A percentile compares a stretch with the other conserved stretches of the same genome.
phyloP scores from a whole-genome alignment of 2,113 vertebrate genomes.

The Urocynchramus pylzowi region DNA sequence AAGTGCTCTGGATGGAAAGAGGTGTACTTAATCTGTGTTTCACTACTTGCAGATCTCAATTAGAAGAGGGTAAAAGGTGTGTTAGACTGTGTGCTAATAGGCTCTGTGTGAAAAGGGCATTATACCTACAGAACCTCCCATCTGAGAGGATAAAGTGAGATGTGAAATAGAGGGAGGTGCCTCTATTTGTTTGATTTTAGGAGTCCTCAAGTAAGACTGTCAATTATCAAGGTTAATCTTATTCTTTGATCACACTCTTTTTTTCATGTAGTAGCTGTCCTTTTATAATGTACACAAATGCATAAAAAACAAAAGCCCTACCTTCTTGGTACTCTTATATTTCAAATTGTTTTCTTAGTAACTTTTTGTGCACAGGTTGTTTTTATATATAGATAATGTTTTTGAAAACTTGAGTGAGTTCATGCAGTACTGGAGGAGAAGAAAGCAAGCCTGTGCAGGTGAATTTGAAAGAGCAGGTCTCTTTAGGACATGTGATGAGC shows the following conservation, averaged over 20 bases:
- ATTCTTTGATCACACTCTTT: background rate
- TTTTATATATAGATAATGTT: background rate
- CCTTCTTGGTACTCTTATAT: background rate
- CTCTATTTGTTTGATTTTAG: background rate
- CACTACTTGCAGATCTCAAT: background rate
- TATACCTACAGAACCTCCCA: background rate
- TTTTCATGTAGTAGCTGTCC: background rate
- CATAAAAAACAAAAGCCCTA: background rate
- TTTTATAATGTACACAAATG: background rate
- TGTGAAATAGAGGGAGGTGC: background rate
- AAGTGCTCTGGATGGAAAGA: background rate
- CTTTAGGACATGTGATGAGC: background rate
- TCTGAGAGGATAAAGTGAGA: background rate
- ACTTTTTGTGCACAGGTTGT: background rate
- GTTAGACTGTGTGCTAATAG: background rate
- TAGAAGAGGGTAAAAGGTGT: background rate
- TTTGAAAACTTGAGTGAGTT: background rate
- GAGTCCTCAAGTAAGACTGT: background rate
- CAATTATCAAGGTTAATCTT: background rate
- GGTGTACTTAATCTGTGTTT: background rate
- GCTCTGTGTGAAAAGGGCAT: background rate
- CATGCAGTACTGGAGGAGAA: background rate
- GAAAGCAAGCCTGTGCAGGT: background rate
- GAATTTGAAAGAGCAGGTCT: background rate
- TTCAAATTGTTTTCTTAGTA: background rate